Evolutionary conservation across 2,113 vertebrate species (phyloP).

Genomic region (Conger conger): DNA sequence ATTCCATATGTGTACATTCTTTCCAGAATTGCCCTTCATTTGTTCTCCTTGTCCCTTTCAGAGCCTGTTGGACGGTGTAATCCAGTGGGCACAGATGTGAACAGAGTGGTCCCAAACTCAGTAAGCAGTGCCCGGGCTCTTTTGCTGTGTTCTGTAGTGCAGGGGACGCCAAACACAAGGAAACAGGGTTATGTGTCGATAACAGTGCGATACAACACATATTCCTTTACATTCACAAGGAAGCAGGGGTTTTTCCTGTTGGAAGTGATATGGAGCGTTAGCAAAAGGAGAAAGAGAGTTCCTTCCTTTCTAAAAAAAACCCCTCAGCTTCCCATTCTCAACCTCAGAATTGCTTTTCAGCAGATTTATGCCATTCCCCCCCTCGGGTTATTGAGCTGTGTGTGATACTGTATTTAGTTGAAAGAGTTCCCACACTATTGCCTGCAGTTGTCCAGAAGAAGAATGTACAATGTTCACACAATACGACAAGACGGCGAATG

Average conservation of each 20-base stretch:
- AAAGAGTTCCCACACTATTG: background rate
- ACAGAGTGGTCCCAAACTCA: conserved; percentile 46
- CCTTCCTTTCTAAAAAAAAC: conserved; percentile 46
- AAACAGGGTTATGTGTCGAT: conserved; percentile 23
- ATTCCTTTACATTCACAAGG: conserved; percentile 30
- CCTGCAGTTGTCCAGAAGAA: background rate
- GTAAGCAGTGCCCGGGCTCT: conserved; percentile 65
- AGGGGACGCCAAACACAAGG: conserved; percentile 2
- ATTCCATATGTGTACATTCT: background rate
- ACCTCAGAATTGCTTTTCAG: conserved; percentile 20
- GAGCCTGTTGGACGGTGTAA: conserved; percentile 68
- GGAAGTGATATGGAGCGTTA: conserved; percentile 36
- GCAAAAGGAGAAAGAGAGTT: conserved; percentile 57
- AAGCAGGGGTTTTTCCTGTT: conserved; percentile 32
- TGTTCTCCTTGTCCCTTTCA: conserved; percentile 37
- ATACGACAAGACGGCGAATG: background rate
- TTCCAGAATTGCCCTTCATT: background rate
- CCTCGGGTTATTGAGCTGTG: background rate
- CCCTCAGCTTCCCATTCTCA: conserved; percentile 17
- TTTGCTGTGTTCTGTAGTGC: background rate
- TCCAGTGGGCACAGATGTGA: conserved; percentile 67
- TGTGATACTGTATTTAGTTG: background rate
- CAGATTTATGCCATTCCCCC: conserved; percentile 9
- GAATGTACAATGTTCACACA: background rate
- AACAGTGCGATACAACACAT: conserved; percentile 29